Conservation (phyloP, 2,113 vertebrate genomes). For the Orientallactaga bullata region DNA sequence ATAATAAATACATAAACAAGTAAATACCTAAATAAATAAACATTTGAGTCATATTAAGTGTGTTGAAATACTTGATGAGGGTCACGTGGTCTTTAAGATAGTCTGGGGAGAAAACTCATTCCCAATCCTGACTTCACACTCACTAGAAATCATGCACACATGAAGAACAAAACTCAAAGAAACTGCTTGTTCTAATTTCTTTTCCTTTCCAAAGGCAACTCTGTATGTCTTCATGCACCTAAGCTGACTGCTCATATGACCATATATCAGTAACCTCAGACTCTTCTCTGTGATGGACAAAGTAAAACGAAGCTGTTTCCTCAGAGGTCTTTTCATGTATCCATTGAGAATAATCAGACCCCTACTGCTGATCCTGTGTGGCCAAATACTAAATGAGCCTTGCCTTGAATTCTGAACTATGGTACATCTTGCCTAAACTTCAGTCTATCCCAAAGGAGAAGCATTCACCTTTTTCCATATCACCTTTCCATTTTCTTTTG, state of each 20-base stretch:
- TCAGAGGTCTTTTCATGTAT: background rate
- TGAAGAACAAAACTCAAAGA: background rate
- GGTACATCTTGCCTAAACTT: background rate
- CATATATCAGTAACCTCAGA: background rate
- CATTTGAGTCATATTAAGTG: background rate
- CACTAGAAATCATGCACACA: background rate
- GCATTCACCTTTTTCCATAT: background rate
- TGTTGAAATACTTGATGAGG: background rate
- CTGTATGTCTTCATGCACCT: background rate
- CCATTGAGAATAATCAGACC: background rate
- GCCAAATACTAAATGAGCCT: background rate
- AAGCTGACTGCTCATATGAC: background rate
- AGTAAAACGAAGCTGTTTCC: background rate
- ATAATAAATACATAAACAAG: no score
- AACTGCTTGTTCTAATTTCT: background rate
- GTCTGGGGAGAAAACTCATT: background rate
- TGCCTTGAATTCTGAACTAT: background rate
- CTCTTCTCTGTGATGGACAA: background rate
- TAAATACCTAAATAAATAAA: background rate
- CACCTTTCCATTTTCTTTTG: background rate
- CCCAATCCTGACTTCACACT: background rate
- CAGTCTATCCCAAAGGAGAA: background rate
- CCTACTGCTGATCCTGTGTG: no score
- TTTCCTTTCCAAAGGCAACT: background rate
- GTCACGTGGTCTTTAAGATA: background rate